Conservation (phyloP, 2,888 invertebrate species). For the Microplitis deprimator region DNA sequence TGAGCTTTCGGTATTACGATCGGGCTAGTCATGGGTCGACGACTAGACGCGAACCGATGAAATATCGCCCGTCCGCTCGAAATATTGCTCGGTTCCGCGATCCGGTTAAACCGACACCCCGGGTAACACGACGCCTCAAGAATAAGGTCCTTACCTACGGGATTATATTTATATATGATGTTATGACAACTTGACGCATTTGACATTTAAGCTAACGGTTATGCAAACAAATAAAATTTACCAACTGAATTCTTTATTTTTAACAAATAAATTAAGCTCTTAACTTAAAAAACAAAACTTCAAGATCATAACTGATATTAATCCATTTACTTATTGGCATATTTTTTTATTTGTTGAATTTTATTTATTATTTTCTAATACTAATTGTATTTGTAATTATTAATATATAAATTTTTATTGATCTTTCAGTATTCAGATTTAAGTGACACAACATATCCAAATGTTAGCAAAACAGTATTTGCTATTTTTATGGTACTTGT, state of each 20-base stretch:
- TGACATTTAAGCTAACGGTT: neutral
- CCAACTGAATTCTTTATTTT: too few relatives aligned
- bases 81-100: conserved; percentile 57
- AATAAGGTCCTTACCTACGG: conserved; percentile 18
- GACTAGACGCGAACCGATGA: conserved; percentile 49
- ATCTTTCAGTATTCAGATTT: conserved; percentile 88
- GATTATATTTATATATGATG: neutral
- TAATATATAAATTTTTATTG: too few relatives aligned
- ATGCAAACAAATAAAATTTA: too few relatives aligned
- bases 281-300: too few relatives aligned
- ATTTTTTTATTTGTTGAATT: too few relatives aligned
- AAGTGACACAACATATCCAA: conserved; percentile 90
- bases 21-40: conserved; percentile 50
- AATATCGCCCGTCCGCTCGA: conserved; percentile 56
- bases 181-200: neutral
- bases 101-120: conserved; percentile 46
- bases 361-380: too few relatives aligned
- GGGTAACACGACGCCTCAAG: conserved; percentile 24
- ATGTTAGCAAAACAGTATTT: conserved; percentile 95
- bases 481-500: conserved; percentile 98
- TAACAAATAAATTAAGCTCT: too few relatives aligned
- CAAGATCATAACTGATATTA: too few relatives aligned
- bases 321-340: too few relatives aligned
- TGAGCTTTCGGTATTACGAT: conserved; percentile 38
- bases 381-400: too few relatives aligned